These are phyloP conservation scores for Smutsia gigantea DNA, from an alignment of 2,797 vertebrate genomes.

Conservation along the genomic window DNA sequence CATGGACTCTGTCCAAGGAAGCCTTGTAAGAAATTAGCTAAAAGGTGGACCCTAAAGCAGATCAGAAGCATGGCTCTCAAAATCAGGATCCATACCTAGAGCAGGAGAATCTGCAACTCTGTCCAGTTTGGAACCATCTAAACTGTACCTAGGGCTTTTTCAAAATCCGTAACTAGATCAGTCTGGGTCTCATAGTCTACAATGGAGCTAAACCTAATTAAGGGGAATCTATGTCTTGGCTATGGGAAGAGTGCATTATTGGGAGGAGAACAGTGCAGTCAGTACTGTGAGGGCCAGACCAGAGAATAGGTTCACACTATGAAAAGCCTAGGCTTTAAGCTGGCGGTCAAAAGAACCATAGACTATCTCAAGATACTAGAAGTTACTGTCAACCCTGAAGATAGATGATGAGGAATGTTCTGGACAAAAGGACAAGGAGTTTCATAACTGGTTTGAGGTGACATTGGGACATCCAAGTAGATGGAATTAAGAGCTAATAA, in stretches of 20 bases:
- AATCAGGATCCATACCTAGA: not conserved
- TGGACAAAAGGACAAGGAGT: not conserved
- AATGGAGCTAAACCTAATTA: not conserved
- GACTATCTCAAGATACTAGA: not conserved
- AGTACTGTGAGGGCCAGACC: not conserved
- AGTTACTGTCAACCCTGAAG: not conserved
- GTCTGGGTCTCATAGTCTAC: not conserved
- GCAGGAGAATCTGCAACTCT: not conserved
- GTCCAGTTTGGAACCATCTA: not conserved
- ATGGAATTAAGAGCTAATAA: not conserved
- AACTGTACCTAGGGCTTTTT: not conserved
- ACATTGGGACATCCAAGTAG: not conserved
- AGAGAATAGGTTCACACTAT: not conserved
- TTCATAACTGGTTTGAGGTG: not conserved
- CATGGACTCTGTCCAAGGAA: not conserved
- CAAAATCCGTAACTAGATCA: not conserved
- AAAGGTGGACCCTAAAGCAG: not conserved
- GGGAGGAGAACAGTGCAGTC: not conserved
- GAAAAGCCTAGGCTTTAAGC: not conserved
- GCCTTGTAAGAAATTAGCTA: not conserved
- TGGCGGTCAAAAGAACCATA: too few species aligned
- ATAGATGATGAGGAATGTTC: not conserved
- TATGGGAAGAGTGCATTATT: not conserved
- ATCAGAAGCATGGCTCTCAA: not conserved
- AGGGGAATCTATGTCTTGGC: not conserved